These are phyloP conservation scores for Ciconia maguari DNA, from an alignment of 2,113 vertebrate species.

Conservation along the genomic window DNA sequence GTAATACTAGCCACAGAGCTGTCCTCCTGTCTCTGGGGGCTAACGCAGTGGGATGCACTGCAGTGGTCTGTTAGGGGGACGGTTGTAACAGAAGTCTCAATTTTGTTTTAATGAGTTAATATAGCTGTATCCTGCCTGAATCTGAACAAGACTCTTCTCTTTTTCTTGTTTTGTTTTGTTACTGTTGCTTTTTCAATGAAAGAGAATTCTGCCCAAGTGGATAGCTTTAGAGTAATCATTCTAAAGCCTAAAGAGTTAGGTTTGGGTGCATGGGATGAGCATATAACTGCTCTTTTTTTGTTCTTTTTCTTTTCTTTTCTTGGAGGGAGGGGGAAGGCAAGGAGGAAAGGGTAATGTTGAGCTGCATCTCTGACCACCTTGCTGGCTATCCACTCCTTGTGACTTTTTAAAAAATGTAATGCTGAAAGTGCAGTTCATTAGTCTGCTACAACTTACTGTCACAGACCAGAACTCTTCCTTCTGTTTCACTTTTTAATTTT, in stretches of 20 bases:
- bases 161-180: neutral
- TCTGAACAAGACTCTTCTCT: neutral
- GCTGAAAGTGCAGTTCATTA: neutral
- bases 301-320: neutral
- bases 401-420: neutral
- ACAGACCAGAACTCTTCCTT: slow-evolving; percentile 1
- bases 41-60: neutral
- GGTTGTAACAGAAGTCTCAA: neutral
- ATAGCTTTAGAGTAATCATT: neutral
- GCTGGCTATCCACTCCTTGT: neutral
- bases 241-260: neutral
- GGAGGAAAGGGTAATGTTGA: neutral
- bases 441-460: neutral
- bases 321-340: neutral
- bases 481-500: slow-evolving; percentile 55
- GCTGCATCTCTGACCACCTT: neutral
- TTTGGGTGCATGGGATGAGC: neutral
- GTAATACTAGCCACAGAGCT: neutral
- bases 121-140: neutral
- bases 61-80: neutral
- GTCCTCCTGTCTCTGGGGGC: neutral
- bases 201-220: neutral
- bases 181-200: neutral
- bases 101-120: neutral
- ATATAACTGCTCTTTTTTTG: neutral